Evolutionary conservation across 2,888 invertebrate species (phyloP).

Genomic region (Troides aeacus): DNA sequence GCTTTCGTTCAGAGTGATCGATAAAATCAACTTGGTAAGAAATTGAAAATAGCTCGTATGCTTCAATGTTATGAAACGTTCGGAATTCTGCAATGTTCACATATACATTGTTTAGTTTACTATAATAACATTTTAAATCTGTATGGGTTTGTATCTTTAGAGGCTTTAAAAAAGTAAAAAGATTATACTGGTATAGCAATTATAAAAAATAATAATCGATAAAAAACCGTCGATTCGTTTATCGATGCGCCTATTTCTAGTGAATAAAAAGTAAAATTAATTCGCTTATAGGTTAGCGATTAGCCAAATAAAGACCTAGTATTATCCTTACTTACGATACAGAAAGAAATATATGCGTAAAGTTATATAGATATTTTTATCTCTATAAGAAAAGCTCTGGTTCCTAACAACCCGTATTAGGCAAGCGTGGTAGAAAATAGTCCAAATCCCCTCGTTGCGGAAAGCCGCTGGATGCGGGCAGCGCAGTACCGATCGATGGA

Average conservation of each 20-base stretch:
- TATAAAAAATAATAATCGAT: too few relatives aligned
- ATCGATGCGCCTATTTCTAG: conserved; percentile 4
- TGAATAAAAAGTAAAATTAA: conserved; percentile 17
- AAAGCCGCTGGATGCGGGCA: too few relatives aligned
- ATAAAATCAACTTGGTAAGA: neutral
- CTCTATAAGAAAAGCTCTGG: neutral
- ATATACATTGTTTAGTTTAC: neutral
- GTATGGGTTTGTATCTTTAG: neutral
- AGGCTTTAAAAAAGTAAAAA: neutral
- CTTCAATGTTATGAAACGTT: neutral
- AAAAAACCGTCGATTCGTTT: neutral
- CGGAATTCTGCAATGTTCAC: neutral
- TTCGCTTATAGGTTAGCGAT: conserved; percentile 15
- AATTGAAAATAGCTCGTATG: neutral
- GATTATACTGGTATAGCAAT: too few relatives aligned
- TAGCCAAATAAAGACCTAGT: conserved; percentile 12
- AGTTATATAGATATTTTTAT: neutral
- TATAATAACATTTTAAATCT: neutral
- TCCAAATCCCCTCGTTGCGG: too few relatives aligned
- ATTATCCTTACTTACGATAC: neutral
- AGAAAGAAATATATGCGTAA: neutral
- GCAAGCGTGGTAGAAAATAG: too few relatives aligned
- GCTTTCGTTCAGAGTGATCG: neutral
- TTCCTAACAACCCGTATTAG: too few relatives aligned
- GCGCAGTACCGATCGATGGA: too few relatives aligned